Evolutionary conservation across 2,113 vertebrate genomes (phyloP).

Genomic region (Prunella himalayana): DNA sequence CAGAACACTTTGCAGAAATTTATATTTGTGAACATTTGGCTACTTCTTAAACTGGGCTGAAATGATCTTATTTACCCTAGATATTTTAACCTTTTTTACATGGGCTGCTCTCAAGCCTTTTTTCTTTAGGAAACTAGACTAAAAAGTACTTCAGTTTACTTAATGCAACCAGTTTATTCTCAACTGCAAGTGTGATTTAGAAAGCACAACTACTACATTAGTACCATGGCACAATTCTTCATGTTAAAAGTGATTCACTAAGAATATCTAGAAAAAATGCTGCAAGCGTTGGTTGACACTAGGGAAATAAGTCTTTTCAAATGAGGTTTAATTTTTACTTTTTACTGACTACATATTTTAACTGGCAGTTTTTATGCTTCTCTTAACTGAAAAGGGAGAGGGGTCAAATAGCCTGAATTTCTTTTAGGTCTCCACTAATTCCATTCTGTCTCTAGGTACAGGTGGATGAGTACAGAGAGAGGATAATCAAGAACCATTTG

Average conservation of each 20-base stretch:
- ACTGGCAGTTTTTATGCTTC: not conserved
- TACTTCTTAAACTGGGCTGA: not conserved
- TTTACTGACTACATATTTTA: not conserved
- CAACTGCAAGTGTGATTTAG: not conserved
- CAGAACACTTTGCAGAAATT: not conserved
- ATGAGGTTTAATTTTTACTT: not conserved
- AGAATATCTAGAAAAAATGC: not conserved
- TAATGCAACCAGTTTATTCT: not conserved
- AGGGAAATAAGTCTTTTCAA: not conserved
- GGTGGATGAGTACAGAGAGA: not conserved
- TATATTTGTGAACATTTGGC: not conserved
- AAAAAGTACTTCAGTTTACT: not conserved
- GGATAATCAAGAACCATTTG: not conserved
- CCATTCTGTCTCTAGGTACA: not conserved
- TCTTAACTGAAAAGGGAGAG: not conserved
- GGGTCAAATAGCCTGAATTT: not conserved
- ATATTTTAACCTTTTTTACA: not conserved
- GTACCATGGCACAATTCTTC: not conserved
- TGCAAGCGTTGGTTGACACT: not conserved
- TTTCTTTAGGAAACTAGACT: not conserved
- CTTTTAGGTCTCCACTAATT: not conserved
- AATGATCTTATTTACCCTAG: not conserved
- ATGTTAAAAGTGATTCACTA: not conserved
- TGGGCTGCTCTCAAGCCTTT: not conserved
- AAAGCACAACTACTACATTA: not conserved